phyloP scores from a whole-genome alignment of 1,140 invertebrate genomes.

The Hycleus phaleratus region DNA sequence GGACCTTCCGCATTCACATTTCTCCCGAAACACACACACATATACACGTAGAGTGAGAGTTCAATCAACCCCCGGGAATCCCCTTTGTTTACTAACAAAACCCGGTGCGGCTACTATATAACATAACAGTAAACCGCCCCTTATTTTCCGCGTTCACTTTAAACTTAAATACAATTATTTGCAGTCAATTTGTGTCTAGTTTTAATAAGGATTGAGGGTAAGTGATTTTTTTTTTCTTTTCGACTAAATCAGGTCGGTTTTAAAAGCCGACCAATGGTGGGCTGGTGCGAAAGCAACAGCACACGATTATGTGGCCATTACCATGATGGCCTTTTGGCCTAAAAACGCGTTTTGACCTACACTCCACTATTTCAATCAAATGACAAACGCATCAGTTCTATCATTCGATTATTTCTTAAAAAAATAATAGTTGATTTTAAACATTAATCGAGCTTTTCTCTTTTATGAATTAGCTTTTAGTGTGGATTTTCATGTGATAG shows the following conservation, averaged over 20 bases:
- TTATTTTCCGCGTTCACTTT: neutral
- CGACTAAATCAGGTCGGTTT: slow-evolving; percentile 21
- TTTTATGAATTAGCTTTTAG: neutral
- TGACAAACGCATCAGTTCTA: too few relatives aligned
- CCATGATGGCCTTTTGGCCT: slow-evolving; percentile 28
- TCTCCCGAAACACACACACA: slow-evolving; percentile 4
- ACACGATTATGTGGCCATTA: slow-evolving; percentile 2
- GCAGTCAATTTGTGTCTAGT: too few relatives aligned
- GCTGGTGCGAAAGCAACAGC: slow-evolving; percentile 23
- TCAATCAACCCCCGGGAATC: slow-evolving; percentile 23
- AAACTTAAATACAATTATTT: too few relatives aligned
- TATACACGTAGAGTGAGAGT: neutral
- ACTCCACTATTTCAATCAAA: neutral
- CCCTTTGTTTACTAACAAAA: slow-evolving; percentile 25
- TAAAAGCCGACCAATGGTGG: slow-evolving; percentile 1
- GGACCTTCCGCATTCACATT: slow-evolving; percentile 36
- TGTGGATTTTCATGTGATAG: neutral
- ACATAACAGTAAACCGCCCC: neutral
- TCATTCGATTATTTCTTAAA: too few relatives aligned
- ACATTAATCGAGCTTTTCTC: neutral
- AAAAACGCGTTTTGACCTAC: slow-evolving; percentile 24
- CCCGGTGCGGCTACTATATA: neutral
- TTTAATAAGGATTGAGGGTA: too few relatives aligned
- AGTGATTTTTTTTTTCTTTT: slow-evolving; percentile 1
- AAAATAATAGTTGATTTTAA: too few relatives aligned